A percentile compares a stretch with the other conserved stretches of the same genome.
Conservation (phyloP, 2,797 vertebrate species). For the Menidia menidia region DNA sequence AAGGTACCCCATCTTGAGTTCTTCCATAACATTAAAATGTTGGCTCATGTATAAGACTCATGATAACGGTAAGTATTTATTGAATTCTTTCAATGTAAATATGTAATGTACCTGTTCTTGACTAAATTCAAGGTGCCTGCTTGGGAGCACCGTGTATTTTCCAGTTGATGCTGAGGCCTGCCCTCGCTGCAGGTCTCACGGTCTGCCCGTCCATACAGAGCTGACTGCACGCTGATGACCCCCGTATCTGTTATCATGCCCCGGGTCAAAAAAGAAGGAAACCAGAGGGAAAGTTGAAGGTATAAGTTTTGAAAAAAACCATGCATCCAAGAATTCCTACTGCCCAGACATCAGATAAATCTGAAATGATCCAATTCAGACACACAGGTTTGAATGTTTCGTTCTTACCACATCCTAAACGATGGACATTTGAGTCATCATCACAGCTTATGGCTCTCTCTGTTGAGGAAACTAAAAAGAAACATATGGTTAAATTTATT, state of each 20-base stretch:
- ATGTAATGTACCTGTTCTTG: constrained; percentile 25
- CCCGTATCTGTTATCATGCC: constrained; percentile 37
- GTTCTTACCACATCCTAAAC: constrained; percentile 64
- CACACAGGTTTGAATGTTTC: not conserved
- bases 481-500: not conserved
- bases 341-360: not conserved
- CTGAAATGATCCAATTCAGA: no score
- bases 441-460: constrained; percentile 55
- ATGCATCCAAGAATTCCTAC: not conserved
- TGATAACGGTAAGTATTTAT: not conserved
- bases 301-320: not conserved
- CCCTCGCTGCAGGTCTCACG: constrained; percentile 39
- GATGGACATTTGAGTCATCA: constrained; percentile 3
- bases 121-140: fast-evolving
- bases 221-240: constrained; percentile 53
- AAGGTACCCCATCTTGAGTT: not conserved
- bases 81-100: not conserved
- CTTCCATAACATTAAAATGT: not conserved
- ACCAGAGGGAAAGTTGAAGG: not conserved
- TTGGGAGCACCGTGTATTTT: constrained; percentile 36
- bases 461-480: constrained; percentile 5
- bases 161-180: not conserved
- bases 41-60: not conserved
- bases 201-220: constrained; percentile 56
- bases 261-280: not conserved